phyloP scores from a whole-genome alignment of 2,888 invertebrate genomes.

The Andrena fulva region DNA sequence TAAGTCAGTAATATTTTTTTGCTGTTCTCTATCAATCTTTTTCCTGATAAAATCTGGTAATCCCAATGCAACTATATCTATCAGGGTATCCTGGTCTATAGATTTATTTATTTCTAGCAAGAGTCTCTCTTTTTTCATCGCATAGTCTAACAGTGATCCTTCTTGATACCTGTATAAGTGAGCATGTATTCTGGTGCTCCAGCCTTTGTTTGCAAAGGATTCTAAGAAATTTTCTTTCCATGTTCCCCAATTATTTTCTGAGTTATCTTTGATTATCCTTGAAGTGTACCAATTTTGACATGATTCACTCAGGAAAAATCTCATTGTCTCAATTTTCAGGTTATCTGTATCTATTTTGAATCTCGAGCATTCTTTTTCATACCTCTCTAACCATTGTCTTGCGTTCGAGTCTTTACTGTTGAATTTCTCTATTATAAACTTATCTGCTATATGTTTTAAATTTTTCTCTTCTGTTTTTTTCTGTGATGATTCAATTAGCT shows the following conservation, averaged over 20 bases:
- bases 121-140: neutral
- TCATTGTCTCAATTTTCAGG: neutral
- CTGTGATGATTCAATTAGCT: too few species aligned
- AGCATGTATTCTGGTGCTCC: neutral
- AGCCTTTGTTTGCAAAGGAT: neutral
- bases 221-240: neutral
- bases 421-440: too few species aligned
- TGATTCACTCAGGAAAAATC: neutral
- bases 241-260: slow-evolving; percentile 6
- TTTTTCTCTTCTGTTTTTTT: too few species aligned
- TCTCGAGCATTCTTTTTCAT: slow-evolving; percentile 9
- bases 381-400: slow-evolving; percentile 7
- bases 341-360: neutral
- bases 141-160: neutral
- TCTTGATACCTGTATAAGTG: neutral
- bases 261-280: neutral
- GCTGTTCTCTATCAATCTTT: neutral
- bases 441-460: too few species aligned
- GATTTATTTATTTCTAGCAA: neutral
- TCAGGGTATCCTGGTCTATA: neutral
- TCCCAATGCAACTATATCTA: neutral
- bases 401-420: too few species aligned
- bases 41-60: neutral
- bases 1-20: neutral
- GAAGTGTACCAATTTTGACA: neutral